Evolutionary conservation across 2,113 vertebrate genomes (phyloP), one percentile per base, ranked within the genome.

Genomic region (Ranitomeya imitator): DNA sequence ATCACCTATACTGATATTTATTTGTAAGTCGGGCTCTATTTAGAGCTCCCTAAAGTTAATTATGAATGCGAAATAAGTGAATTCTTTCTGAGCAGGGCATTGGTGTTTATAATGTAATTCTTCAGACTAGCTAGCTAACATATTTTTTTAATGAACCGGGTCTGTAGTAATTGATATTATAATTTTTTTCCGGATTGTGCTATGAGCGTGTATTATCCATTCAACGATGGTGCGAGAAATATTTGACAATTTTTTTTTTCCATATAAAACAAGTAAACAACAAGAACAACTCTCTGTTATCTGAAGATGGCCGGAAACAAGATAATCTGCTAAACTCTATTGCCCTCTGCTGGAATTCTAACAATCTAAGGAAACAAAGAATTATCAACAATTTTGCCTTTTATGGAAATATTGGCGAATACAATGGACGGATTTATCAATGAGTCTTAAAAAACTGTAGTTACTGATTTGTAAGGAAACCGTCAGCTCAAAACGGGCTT

Each of bases 291-390:
- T 31, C 21, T 65, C 23, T 69, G 51, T 69, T 54, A 52, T 79
- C 61, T 57, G 45, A 45, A 52, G 31, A 61, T 65, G 60, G 54
- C 63, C 16, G 18, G 3, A 63, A 37, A 21, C 2, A 2, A n/a
- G 52, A 61, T 55, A 23, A 63, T 71, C 31, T 37, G 79, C 37
- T 88, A 37, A 83, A 83, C 67, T 52, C 15, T 51, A 73, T 55
- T 88, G 86, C 86, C 86, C 79, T 74, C 86, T 88, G 79, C 86
- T 61, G 86, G 26, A 83, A 67, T 11, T 67, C 6, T 51, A 67
- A 60, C 1, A 23, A 67, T 23, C n/a, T 26, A 16, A 10, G 19
- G 10, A 52, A 6, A 15, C 18, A 13, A 45, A 45, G 21, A 57
- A 60, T 60, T 31, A 15, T 18, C 0, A 12, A 0, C 13, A 54